Evolutionary conservation across 2,888 invertebrate species (phyloP), one percentile per base, ranked within the genome.

Genomic region (Microplitis deprimator): DNA sequence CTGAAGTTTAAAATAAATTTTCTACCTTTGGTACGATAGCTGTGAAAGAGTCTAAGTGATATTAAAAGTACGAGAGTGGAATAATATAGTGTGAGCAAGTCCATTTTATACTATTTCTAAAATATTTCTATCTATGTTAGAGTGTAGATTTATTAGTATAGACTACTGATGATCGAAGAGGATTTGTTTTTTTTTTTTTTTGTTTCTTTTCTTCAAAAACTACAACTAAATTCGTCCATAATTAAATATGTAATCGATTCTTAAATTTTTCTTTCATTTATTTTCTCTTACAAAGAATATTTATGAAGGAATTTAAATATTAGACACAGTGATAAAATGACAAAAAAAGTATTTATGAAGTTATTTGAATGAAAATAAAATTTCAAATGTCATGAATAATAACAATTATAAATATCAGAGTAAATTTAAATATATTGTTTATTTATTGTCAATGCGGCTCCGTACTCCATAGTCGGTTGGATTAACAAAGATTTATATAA

Each of bases 51-150:
- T 62, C 41, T 50, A 20, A 70, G 68, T 62, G 74, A 79, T 69
- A 77, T 80, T 61, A 76, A 79, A 78, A 80, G 75, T 77, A 65
- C 40, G 75, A 80, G 69, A 41, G 62, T 68, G 69, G 75, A 68
- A 72, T 16, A 78, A 67, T 76, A 69, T 79, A 67, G 79, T 39
- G 50, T 72, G 77, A 82, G 83, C 79, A 84, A 87, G 86, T 86
- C 89, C 87, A 89, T 89, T 89, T 89, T 89, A 86, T 89, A 89
- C 89, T 80, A 82, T 89, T 89, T 88, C 85, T 89, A 88, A 89
- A 85, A 81, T 83, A 84, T 87, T 89, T 89, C 85, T 87, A 87
- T 86, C 84, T 83, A 84, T 85, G 84, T 16, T 88, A 87, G 86
- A 83, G 81, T 74, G 80, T 88, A 89, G 84, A 79, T 61, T 29